Base-by-base conservation (phyloP, 2,797 vertebrate species). In the Myotis vivesi region DNA sequence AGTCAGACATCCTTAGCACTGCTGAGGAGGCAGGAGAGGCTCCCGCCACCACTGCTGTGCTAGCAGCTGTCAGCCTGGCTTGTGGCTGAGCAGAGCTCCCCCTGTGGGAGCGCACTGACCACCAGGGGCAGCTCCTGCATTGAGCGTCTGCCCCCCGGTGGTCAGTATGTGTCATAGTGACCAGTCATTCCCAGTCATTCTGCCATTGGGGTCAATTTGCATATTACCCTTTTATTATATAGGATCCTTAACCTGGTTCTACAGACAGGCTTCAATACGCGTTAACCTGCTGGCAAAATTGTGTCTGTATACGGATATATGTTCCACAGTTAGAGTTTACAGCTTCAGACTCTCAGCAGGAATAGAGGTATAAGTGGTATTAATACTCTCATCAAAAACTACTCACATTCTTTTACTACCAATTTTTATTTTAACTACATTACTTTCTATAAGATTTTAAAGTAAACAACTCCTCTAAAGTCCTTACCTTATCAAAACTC, bases 321-420 rank as follows among this genome's bases (percentile, higher is more conserved):
- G 19, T 81, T 87, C 75, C 66, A 91, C 23, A 36, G 30, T 59
- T 3, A 73, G 10, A 64, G 15, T 72, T 90, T 44, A 94, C 17
- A 86, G 6, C 3, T 66, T 79, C 20, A 77, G 8, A 85, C 62
- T 91, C 75, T 76, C 69, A 84, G 51, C 62, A 91, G 66, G 23
- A 93, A 46, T 38, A 87, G 30, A 94, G 1, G 17, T 66, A 5
- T 64, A 84, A 89, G 6, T 91, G 36, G 23, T 28, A 92, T 12
- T 72, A 85, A 94, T 36, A 91, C 15, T 88, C 73, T 86, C 46
- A 69, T 73, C 68, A 89, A 95, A 95, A 84, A 92, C 33, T 46
- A 85, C 53, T 88, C 88, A 96, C 94, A 96, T 92, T 80, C 93
- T 94, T 93, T 94, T 96, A 85, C 75, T 93, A 93, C 41, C 79